A percentile compares a stretch with the other conserved stretches of the same genome.
These are phyloP conservation scores for Alosa alosa DNA, from an alignment of 2,113 vertebrate genomes.

Conservation along the genomic window DNA sequence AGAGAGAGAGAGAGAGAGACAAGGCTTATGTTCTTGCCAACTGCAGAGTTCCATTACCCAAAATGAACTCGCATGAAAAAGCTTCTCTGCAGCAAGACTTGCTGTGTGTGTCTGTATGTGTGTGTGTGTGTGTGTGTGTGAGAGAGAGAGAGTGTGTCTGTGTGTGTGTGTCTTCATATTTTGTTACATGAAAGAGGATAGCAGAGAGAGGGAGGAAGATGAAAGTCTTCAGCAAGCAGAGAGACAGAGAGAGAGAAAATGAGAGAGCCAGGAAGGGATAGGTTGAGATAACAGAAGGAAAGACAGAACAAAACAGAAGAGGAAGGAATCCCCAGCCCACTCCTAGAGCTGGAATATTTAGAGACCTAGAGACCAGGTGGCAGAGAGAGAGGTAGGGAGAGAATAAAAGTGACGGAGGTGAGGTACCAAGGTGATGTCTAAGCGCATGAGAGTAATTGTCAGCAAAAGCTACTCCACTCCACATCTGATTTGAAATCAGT, in stretches of 20 bases:
- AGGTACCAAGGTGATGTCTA: too few relatives aligned
- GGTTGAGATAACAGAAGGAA: neutral
- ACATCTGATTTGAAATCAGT: too few relatives aligned
- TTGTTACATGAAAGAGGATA: constrained; percentile 4
- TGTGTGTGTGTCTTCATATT: neutral
- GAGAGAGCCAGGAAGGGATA: neutral
- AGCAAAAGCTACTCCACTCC: too few relatives aligned
- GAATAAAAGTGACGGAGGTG: neutral
- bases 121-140: neutral
- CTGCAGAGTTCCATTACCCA: neutral
- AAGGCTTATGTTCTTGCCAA: neutral
- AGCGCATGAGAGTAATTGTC: too few relatives aligned
- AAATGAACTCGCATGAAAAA: neutral
- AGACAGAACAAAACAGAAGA: neutral
- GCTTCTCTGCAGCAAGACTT: neutral
- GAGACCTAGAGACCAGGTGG: neutral
- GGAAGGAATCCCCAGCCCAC: neutral
- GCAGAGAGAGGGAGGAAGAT: neutral
- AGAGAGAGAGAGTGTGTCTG: neutral
- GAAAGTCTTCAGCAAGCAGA: neutral
- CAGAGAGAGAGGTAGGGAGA: neutral
- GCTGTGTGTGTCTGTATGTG: neutral
- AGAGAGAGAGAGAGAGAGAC: neutral
- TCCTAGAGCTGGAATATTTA: neutral
- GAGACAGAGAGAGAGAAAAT: neutral